These are phyloP conservation scores for Phrynocephalus forsythii DNA, from an alignment of 2,797 vertebrate genomes.

Conservation along the genomic window DNA sequence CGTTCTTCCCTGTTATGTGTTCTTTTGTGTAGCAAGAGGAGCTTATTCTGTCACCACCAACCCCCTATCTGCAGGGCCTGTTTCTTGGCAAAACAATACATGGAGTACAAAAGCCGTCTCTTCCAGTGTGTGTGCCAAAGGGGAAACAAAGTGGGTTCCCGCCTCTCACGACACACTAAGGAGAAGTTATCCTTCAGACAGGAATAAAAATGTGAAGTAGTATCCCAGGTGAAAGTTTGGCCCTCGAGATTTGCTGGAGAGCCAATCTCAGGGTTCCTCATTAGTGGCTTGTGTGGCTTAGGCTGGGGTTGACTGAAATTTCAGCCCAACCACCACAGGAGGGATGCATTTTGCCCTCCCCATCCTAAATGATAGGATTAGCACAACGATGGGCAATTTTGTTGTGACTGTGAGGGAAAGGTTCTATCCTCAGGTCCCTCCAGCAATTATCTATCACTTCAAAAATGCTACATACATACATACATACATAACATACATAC, in stretches of 20 bases:
- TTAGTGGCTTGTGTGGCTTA: background rate
- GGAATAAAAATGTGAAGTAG: background rate
- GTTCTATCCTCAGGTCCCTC: no score
- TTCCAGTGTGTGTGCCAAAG: background rate
- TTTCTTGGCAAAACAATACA: no score
- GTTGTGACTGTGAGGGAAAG: no score
- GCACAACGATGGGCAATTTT: no score
- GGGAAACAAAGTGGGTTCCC: background rate
- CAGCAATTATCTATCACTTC: no score
- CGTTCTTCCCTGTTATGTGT: background rate
- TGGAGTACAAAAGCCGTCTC: no score
- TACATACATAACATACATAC: no score
- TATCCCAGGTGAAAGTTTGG: background rate
- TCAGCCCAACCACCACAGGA: no score
- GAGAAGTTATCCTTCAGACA: no score
- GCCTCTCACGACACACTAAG: background rate
- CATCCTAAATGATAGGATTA: no score
- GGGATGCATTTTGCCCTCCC: no score
- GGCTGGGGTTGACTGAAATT: background rate
- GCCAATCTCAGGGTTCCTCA: background rate
- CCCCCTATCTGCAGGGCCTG: background rate
- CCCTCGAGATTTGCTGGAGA: background rate
- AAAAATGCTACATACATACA: no score
- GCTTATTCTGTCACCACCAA: background rate
- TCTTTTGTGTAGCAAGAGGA: background rate